Evolutionary conservation across 2,113 vertebrate species (phyloP).

Genomic region (Brevimyrus niger): DNA sequence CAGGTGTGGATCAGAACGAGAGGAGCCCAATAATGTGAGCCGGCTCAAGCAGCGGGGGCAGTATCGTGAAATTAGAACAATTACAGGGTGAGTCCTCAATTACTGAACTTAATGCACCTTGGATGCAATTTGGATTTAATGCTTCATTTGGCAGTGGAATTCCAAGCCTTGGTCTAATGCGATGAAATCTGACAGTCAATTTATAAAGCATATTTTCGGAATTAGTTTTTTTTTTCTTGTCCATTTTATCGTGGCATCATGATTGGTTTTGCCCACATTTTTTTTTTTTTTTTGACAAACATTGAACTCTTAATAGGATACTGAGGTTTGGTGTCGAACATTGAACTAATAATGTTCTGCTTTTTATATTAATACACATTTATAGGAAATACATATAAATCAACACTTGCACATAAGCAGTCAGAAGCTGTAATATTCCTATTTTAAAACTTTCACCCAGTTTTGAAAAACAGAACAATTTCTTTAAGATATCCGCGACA

Average conservation of each 20-base stretch:
- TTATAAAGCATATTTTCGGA: constrained; percentile 62
- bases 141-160: constrained; percentile 49
- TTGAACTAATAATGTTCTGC: background rate
- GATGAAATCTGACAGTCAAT: constrained; percentile 65
- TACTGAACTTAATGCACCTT: constrained; percentile 51
- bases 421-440: background rate
- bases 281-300: constrained; percentile 22
- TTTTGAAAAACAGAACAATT: background rate
- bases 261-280: constrained; percentile 51
- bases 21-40: constrained; percentile 8
- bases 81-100: constrained; percentile 50
- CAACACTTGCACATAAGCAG: background rate
- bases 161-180: constrained; percentile 35
- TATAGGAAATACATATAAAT: background rate
- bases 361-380: background rate
- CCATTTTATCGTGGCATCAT: constrained; percentile 39
- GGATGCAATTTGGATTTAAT: constrained; percentile 58
- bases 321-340: background rate
- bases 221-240: constrained; percentile 45
- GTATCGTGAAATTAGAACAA: constrained; percentile 52
- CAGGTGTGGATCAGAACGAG: background rate
- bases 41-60: background rate
- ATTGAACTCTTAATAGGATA: constrained; percentile 42
- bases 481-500: background rate
- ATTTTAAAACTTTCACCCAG: background rate